Base-by-base conservation (phyloP, 2,797 vertebrate genomes). In the Phoebastria nigripes region DNA sequence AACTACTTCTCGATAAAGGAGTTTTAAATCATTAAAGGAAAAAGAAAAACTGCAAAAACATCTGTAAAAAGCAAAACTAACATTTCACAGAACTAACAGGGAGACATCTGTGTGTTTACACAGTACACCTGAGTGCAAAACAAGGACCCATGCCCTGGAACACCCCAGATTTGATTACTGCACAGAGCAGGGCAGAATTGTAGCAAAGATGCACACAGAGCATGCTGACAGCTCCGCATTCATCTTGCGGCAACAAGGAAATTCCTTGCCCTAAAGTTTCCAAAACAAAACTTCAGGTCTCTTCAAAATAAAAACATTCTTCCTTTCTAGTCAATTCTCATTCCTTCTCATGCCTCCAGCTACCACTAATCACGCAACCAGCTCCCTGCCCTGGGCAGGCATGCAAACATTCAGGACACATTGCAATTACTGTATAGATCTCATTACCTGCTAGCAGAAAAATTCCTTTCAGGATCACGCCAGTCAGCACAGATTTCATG, bases 401-500 rank as follows among this genome's bases (percentile, higher is more conserved):
- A 91, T 55, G 0, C 67, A 74, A 56, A 46, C 76, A 80, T 41
- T 52, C 95, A 74, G 90, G 79, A 88, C 93, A 74, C 74, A 13
- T 3, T 20, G 42, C 81, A 72, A 59, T 58, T 39, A 74, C 93
- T 29, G 51, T 0, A 62, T 9, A 55, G 69, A n/a, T 58, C 92
- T 80, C 70, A 16, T 97, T 98, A 98, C 98, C 98, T 98, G 98
- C 90, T 29, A 98, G 94, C 82, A 98, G 98, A 93, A 95, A 94
- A 82, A 98, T 55, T 74, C 96, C 94, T 83, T 89, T 87, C 96
- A 98, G 94, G 85, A 98, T 87, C 95, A 95, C 94, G 26, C 96
- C 51, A 80, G 96, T 91, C 87, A 97, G 90, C 90, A 52, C 20
- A n/a, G 79, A 70, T 86, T 91, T 96, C 98, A 98, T 98, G 67